Conservation (phyloP, 2,888 invertebrate genomes). For the Strigamia maritima region DNA sequence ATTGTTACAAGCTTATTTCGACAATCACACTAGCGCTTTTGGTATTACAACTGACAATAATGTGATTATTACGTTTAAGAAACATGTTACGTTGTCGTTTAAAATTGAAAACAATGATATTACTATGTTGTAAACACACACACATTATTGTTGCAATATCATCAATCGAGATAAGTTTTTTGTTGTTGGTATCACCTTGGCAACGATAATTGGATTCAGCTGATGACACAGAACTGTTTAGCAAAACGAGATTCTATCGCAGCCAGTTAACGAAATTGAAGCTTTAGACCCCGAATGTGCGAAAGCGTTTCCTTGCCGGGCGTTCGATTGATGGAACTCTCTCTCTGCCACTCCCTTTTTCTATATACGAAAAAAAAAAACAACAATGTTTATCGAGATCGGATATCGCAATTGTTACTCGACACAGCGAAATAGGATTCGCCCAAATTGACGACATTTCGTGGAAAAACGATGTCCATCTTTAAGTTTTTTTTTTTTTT, state of each 20-base stretch:
- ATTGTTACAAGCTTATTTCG: too few relatives aligned
- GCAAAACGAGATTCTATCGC: constrained; percentile 28
- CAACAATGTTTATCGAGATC: constrained; percentile 6
- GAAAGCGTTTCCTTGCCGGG: background rate
- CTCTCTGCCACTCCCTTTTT: background rate
- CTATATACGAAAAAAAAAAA: background rate
- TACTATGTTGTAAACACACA: too few relatives aligned
- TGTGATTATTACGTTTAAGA: too few relatives aligned
- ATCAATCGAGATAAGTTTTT: background rate
- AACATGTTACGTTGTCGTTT: too few relatives aligned
- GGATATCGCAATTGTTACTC: background rate
- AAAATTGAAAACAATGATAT: too few relatives aligned
- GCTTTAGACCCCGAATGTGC: background rate
- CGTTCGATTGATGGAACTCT: background rate
- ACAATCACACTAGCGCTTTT: too few relatives aligned
- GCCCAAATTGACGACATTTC: background rate
- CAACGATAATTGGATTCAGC: constrained; percentile 14
- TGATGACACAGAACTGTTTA: constrained; percentile 14
- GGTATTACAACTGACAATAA: too few relatives aligned
- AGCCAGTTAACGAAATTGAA: constrained; percentile 28
- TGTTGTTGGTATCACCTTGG: background rate
- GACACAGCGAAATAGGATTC: background rate
- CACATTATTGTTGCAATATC: background rate
- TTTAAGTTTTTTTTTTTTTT: too few relatives aligned
- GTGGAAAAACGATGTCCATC: background rate